Conservation (phyloP, 2,797 vertebrate genomes). For the Sebastes iracundus region DNA sequence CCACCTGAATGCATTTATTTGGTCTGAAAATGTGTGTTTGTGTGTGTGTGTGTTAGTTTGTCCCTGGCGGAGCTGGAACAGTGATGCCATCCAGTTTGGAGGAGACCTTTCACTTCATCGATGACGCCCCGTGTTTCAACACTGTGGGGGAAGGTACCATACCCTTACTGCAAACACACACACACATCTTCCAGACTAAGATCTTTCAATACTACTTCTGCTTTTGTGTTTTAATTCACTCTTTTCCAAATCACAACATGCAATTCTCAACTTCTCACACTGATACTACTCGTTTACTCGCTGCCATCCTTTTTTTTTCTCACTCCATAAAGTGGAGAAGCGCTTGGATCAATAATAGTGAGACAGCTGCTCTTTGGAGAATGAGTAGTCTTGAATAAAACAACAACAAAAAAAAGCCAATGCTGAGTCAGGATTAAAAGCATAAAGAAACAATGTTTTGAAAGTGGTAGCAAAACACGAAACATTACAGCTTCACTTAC, state of each 20-base stretch:
- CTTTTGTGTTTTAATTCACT: background rate
- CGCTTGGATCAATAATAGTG: slow-evolving; percentile 47
- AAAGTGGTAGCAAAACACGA: slow-evolving; percentile 2
- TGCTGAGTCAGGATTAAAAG: slow-evolving; percentile 16
- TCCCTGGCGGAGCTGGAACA: slow-evolving; percentile 83
- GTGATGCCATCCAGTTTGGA: slow-evolving; percentile 78
- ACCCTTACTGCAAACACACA: background rate
- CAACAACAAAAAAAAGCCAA: background rate
- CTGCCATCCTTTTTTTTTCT: background rate
- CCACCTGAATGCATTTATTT: too few species aligned
- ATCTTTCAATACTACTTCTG: background rate
- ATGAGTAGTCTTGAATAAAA: slow-evolving; percentile 25
- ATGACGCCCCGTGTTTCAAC: slow-evolving; percentile 80
- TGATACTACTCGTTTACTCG: background rate
- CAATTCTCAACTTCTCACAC: background rate
- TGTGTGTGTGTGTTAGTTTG: slow-evolving; percentile 47
- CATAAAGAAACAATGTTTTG: background rate
- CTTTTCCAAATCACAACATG: background rate
- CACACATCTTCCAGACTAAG: background rate
- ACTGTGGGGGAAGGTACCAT: slow-evolving; percentile 85
- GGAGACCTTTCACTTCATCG: slow-evolving; percentile 78
- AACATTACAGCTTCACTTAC: background rate
- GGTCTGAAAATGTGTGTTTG: background rate
- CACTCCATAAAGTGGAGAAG: slow-evolving; percentile 26
- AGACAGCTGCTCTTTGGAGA: slow-evolving; percentile 37